Percentiles rank a stretch among this genome's conserved stretches.
Evolutionary conservation across 2,888 invertebrate species (phyloP).

Genomic region (Steinernema hermaphroditum): DNA sequence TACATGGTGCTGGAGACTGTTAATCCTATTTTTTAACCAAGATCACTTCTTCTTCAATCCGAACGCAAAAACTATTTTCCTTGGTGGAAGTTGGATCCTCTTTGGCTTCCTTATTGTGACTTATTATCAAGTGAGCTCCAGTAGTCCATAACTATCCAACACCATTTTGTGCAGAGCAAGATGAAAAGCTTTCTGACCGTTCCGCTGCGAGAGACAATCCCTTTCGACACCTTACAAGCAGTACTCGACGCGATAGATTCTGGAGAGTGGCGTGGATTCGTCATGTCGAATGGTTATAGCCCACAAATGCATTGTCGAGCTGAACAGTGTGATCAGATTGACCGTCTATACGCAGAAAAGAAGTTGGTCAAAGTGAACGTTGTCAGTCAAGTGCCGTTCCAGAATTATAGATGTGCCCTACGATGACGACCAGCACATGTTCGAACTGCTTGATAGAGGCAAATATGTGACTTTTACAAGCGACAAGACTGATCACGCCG

Average conservation of each 20-base stretch:
- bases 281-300: neutral
- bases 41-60: conserved; percentile 12
- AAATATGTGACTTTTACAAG: neutral
- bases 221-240: neutral
- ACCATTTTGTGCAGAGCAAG: neutral
- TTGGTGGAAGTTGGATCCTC: neutral
- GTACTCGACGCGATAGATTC: neutral
- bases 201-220: neutral
- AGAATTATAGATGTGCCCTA: neutral
- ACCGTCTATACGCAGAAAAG: neutral
- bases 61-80: neutral
- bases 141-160: too few species aligned
- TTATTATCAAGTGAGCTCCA: neutral
- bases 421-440: neutral
- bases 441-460: neutral
- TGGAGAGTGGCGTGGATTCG: neutral
- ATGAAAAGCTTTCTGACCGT: conserved; percentile 20
- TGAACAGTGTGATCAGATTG: neutral
- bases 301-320: neutral
- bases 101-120: neutral
- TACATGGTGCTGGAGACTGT: conserved; percentile 1
- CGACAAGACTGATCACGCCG: neutral
- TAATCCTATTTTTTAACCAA: conserved; percentile 1
- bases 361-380: neutral
- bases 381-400: neutral